Percentiles rank a stretch among this genome's conserved stretches.
Evolutionary conservation across 2,797 vertebrate species (phyloP).

Genomic region (Acanthornis magna): DNA sequence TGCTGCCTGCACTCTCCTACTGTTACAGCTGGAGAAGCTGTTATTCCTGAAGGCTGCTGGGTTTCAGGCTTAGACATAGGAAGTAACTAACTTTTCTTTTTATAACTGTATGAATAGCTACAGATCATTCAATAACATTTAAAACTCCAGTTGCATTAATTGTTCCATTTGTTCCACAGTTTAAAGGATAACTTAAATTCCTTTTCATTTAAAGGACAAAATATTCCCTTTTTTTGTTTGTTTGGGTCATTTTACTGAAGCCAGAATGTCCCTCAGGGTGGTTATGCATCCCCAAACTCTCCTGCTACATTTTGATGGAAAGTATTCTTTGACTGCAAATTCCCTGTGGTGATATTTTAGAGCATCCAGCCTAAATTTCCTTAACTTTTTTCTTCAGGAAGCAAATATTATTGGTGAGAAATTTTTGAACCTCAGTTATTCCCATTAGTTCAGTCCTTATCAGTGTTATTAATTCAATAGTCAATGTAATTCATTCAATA

Average conservation of each 20-base stretch:
- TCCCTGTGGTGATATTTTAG: not conserved
- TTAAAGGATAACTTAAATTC: not conserved
- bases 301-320: not conserved
- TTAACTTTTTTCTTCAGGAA: not conserved
- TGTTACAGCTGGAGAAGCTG: not conserved
- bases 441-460: not conserved
- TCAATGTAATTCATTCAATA: not conserved
- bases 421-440: not conserved
- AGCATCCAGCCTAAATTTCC: not conserved
- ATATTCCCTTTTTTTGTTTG: not conserved
- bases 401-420: not conserved
- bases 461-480: not conserved
- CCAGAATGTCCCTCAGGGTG: not conserved
- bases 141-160: not conserved
- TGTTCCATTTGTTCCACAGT: not conserved
- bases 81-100: not conserved
- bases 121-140: not conserved
- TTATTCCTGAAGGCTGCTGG: not conserved
- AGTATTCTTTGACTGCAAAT: not conserved
- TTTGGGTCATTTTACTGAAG: constrained; percentile 5
- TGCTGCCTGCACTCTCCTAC: not conserved
- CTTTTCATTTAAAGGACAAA: not conserved
- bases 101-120: not conserved
- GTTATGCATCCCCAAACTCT: not conserved
- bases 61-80: not conserved